phyloP scores from a whole-genome alignment of 2,113 vertebrate species.

The Grus americana region DNA sequence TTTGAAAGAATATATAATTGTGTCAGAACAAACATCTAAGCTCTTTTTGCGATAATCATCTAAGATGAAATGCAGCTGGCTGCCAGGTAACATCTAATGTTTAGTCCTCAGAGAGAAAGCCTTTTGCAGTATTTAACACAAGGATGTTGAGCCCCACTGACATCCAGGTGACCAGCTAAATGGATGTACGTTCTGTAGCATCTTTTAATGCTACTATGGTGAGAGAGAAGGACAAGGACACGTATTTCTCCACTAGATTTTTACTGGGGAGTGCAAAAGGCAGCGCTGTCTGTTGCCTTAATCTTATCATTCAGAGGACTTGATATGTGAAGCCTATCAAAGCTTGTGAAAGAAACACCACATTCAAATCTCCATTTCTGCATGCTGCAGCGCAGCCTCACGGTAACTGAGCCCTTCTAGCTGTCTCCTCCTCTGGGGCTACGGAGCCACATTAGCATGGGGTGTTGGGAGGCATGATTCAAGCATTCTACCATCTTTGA shows the following conservation, averaged over 20 bases:
- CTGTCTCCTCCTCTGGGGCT: background rate
- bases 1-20: background rate
- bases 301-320: background rate
- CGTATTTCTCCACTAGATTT: background rate
- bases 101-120: background rate
- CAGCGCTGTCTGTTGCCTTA: background rate
- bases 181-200: background rate
- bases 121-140: background rate
- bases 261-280: background rate
- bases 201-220: background rate
- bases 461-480: background rate
- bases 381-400: background rate
- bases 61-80: background rate
- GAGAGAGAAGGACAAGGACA: background rate
- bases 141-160: background rate
- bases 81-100: background rate
- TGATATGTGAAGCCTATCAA: background rate
- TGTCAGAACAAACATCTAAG: background rate
- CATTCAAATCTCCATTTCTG: background rate
- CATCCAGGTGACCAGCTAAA: background rate
- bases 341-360: background rate
- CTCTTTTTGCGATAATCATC: background rate
- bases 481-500: background rate
- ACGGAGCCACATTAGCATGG: background rate
- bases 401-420: background rate